Base-by-base conservation (phyloP, 2,113 vertebrate genomes). In the Paedocypris sp. region DNA sequence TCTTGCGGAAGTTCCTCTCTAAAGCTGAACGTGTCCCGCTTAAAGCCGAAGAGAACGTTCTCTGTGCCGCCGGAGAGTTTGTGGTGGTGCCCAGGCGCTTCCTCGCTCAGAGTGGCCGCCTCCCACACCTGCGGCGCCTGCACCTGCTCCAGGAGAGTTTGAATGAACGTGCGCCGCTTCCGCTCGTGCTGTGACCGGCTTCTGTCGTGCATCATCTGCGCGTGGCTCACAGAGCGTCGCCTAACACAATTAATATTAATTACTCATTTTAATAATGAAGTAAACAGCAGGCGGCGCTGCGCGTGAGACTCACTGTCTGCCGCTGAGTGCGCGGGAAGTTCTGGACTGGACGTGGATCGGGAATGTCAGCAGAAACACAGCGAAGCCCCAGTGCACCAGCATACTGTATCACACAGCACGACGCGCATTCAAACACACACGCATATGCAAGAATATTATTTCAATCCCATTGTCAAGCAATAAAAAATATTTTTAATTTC, bases 121-220 rank as follows among this genome's bases (percentile, higher is more conserved):
- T 69, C 61, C 12, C 77, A 89, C 57, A 87, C 86, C 49, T 89
- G 88, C 0, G 95, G 92, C 0, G 94, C 97, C 84, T 99, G 92
- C 51, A 98, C 90, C 12, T 92, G 89, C 2, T 90, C 89, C 0
- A 99, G 86, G 58, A 99, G 80, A 64, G 90, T 83, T 32, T 97
- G 90, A 8, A 99, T 83, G 84, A 90, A 97, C 71, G 83, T 86
- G 12, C 87, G 86, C 31, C 95, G 86, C 65, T 90, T 83, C 41
- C 87, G 73, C 42, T 96, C 94, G 64, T 99, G 93, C 62, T 94
- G 81, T 31, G 90, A 88, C 60, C 90, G 89, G 7, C 92, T 86
- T 62, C 97, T 94, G 83, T 99, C 95, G 5, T 99, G 93, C 77
- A 99, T 79, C 12, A 98, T 82, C 85, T 99, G 95, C 64, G 91